Conservation (phyloP, 1,140 invertebrate species). For the Archegozetes longisetosus region DNA sequence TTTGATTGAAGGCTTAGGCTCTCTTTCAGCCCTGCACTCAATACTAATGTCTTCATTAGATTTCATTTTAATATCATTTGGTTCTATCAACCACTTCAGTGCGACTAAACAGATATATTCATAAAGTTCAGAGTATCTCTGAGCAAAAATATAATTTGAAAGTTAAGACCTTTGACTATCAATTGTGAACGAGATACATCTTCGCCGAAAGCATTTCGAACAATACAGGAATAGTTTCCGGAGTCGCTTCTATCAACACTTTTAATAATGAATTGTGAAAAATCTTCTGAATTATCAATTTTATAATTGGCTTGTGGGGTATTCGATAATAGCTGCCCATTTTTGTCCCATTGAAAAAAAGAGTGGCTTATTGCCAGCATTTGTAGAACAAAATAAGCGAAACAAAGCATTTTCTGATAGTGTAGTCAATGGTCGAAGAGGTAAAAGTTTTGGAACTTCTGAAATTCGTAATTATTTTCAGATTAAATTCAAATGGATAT, state of each 20-base stretch:
- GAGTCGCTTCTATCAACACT: neutral
- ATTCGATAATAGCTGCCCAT: neutral
- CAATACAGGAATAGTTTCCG: conserved; percentile 9
- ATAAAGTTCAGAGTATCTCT: no score
- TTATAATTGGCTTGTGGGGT: neutral
- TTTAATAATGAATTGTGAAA: neutral
- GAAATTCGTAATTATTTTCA: no score
- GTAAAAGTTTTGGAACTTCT: no score
- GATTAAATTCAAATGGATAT: no score
- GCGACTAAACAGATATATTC: no score
- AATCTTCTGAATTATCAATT: neutral
- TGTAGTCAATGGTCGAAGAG: no score
- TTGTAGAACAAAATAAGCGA: conserved; percentile 1
- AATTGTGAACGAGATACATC: neutral
- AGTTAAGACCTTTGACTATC: conserved; percentile 11
- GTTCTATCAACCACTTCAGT: no score
- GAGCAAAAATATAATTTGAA: no score
- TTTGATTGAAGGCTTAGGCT: conserved; percentile 63
- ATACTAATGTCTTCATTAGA: conserved; percentile 73
- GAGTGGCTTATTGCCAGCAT: neutral
- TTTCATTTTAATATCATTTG: no score
- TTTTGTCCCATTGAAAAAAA: neutral
- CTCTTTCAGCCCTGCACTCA: no score
- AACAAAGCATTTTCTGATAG: no score
- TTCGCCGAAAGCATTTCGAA: neutral